Conservation (phyloP, 2,888 invertebrate species). For the Antheraea assamensis region DNA sequence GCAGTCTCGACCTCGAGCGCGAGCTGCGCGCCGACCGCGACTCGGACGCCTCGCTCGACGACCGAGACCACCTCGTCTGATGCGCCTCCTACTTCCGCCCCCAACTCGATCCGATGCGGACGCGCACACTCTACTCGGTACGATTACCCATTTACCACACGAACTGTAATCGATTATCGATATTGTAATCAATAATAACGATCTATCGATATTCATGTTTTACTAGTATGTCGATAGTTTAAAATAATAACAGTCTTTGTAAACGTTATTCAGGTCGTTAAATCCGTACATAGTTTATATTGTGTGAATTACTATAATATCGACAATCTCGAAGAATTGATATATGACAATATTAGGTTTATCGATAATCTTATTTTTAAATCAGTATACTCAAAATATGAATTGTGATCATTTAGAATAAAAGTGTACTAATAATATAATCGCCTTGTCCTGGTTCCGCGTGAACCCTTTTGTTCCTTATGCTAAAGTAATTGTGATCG, state of each 20-base stretch:
- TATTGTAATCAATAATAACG: neutral
- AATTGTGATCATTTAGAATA: neutral
- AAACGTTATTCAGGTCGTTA: too few species aligned
- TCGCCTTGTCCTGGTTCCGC: neutral
- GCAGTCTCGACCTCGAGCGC: conserved; percentile 77
- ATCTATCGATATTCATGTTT: neutral
- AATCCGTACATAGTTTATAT: too few species aligned
- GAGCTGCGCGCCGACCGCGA: conserved; percentile 71
- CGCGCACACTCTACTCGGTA: conserved; percentile 7
- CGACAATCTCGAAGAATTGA: neutral
- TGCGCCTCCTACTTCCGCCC: conserved; percentile 18
- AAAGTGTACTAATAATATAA: neutral
- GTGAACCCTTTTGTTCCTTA: conserved; percentile 5
- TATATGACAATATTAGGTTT: neutral
- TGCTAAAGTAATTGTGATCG: conserved; percentile 10
- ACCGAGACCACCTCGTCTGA: conserved; percentile 75
- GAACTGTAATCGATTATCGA: neutral
- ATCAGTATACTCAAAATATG: too few species aligned
- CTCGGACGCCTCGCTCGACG: conserved; percentile 75
- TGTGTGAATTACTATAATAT: neutral
- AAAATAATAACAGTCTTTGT: neutral
- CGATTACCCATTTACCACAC: neutral
- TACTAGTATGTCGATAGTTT: neutral
- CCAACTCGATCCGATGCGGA: conserved; percentile 15
- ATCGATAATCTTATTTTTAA: neutral